A percentile compares a stretch with the other conserved stretches of the same genome.
Conservation (phyloP, 2,113 vertebrate genomes). For the Bettongia penicillata region DNA sequence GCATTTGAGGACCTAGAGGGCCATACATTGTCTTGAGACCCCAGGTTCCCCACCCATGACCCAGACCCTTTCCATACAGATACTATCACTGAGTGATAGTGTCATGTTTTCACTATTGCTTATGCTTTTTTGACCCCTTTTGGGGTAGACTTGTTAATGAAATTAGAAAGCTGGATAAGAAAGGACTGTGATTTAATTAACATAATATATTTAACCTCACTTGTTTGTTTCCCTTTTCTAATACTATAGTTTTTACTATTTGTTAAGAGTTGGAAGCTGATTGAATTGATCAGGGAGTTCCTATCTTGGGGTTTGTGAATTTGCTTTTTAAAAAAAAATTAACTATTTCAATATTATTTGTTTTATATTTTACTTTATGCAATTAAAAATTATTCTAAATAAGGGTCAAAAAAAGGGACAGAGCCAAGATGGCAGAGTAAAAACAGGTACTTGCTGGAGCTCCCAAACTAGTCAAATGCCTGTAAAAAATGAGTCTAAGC, state of each 20-base stretch:
- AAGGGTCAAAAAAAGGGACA: neutral
- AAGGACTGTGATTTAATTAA: neutral
- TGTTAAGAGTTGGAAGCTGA: neutral
- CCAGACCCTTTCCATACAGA: slow-evolving; percentile 15
- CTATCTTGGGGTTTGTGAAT: neutral
- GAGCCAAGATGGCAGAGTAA: too few species aligned
- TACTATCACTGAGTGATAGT: neutral
- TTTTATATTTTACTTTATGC: neutral
- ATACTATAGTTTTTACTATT: neutral
- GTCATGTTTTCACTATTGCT: neutral
- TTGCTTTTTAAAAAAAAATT: neutral
- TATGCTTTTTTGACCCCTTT: slow-evolving; percentile 6
- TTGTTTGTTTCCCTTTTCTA: neutral
- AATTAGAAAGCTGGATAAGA: neutral
- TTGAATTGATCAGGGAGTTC: neutral
- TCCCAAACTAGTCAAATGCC: too few species aligned
- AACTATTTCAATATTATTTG: neutral
- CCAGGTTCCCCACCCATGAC: too few species aligned
- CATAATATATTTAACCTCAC: neutral
- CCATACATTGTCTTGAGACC: too few species aligned
- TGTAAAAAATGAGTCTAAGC: too few species aligned
- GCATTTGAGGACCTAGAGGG: too few species aligned
- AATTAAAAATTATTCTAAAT: neutral
- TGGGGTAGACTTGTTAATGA: slow-evolving; percentile 14
- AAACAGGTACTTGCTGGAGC: too few species aligned